A percentile compares a stretch with the other conserved stretches of the same genome.
Evolutionary conservation across 2,888 invertebrate genomes (phyloP).

Genomic region (Autographa gamma): DNA sequence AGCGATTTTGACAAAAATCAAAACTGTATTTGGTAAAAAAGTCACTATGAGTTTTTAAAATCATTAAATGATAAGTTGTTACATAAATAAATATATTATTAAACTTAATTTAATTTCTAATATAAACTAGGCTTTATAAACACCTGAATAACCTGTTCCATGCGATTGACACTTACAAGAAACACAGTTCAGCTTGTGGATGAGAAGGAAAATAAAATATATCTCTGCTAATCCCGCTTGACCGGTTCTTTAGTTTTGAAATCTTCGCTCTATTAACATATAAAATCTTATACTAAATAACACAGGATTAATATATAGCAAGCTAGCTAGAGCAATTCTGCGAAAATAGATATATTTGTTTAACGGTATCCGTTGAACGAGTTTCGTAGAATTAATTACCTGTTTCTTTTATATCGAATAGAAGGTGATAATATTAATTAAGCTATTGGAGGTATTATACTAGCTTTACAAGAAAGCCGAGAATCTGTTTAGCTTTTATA

Average conservation of each 20-base stretch:
- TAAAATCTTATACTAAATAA: conserved; percentile 8
- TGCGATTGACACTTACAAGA: conserved; percentile 45
- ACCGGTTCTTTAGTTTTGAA: conserved; percentile 31
- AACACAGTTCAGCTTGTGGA: conserved; percentile 27
- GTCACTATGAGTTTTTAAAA: not conserved
- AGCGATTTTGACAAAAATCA: no score
- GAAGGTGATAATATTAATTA: not conserved
- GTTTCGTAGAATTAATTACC: not conserved
- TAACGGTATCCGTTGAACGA: not conserved
- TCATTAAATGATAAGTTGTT: no score
- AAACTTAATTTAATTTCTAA: not conserved
- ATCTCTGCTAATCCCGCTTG: conserved; percentile 19
- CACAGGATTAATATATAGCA: not conserved
- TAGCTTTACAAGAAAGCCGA: not conserved
- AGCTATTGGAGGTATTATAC: not conserved
- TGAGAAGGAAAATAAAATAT: conserved; percentile 34
- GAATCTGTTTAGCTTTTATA: not conserved
- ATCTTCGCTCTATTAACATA: conserved; percentile 5
- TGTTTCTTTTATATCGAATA: not conserved
- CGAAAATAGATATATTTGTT: not conserved
- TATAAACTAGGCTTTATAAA: conserved; percentile 27
- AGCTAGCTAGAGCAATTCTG: not conserved
- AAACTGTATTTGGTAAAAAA: not conserved
- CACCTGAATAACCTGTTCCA: conserved; percentile 43
- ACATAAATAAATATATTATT: no score